Base-by-base conservation (phyloP, 2,888 invertebrate species). In the Cheilosia grossa region DNA sequence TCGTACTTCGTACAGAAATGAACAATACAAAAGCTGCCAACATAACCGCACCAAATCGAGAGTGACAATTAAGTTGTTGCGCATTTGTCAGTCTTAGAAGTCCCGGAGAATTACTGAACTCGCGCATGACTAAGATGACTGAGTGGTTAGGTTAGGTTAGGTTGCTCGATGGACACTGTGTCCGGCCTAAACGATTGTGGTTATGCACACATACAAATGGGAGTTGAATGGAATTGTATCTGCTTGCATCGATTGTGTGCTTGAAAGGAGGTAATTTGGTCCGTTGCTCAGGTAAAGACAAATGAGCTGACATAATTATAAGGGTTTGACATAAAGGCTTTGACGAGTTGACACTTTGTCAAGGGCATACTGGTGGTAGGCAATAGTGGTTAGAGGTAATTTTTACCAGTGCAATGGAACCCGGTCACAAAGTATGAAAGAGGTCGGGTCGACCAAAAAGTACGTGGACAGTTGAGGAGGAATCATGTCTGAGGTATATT, bases 61-160 rank as follows among this genome's bases (percentile, higher is more conserved):
- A 83, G 83, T 83, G 83, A 83, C 83, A 83, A 83, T 83, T 83
- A 83, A 83, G 83, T 83, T 83, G 83, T 83, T 79, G 79, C 70
- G 27, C 79, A 70, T 75, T 79, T 74, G 83, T 83, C 74, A 74
- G 79, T 59, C 44, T 24, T 37, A 37, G 37, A 37, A 47, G 70
- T 69, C 64, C 42, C 30, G 49, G 54, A 17, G 47, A 70, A 75
- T 79, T 59, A 69, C 69, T 79, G 37, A 58, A 79, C 58, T 80
- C 66, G 83, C 64, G 66, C 83, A 83, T 83, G 82, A 79, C 79
- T 79, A 58, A 79, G 79, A 75, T 75, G 83, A 83, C 83, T 79
- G 59, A 42, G 33, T 56, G 7, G 75, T 77, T 51, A n/a, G 19
- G 47, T 77, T 51, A n/a, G 19, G 47, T 17, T 47, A 47, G 74